phyloP scores from a whole-genome alignment of 2,888 invertebrate genomes.

The Sarcophaga rosellei region DNA sequence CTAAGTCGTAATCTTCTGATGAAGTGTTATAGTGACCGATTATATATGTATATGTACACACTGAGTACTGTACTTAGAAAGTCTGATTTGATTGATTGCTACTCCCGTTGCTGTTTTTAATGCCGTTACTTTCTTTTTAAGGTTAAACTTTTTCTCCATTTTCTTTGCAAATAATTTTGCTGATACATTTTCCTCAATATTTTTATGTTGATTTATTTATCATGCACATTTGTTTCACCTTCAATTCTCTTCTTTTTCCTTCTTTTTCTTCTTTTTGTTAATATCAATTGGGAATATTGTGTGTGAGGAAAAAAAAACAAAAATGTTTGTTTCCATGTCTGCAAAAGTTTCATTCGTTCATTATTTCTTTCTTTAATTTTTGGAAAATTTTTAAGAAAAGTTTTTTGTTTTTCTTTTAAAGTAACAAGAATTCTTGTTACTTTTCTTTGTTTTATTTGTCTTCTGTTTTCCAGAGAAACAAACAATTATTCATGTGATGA shows the following conservation, averaged over 20 bases:
- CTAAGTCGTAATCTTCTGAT: too few relatives aligned
- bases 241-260: neutral
- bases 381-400: neutral
- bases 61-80: too few relatives aligned
- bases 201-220: conserved; percentile 48
- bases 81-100: neutral
- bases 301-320: too few relatives aligned
- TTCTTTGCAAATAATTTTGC: conserved; percentile 26
- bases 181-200: neutral
- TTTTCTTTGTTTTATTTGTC: conserved; percentile 41
- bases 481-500: neutral
- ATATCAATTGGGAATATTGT: neutral
- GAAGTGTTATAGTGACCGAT: too few relatives aligned
- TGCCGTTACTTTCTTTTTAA: neutral
- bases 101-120: neutral
- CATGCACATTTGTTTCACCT: conserved; percentile 24
- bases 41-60: too few relatives aligned
- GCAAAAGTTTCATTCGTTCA: neutral
- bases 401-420: conserved; percentile 21
- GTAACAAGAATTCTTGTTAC: conserved; percentile 23
- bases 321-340: neutral
- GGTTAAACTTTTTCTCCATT: neutral
- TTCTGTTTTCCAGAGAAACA: neutral
- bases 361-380: neutral
- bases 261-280: neutral